Evolutionary conservation across 2,888 invertebrate species (phyloP), one percentile per base, ranked within the genome.

Genomic region (Callosobruchus maculatus): DNA sequence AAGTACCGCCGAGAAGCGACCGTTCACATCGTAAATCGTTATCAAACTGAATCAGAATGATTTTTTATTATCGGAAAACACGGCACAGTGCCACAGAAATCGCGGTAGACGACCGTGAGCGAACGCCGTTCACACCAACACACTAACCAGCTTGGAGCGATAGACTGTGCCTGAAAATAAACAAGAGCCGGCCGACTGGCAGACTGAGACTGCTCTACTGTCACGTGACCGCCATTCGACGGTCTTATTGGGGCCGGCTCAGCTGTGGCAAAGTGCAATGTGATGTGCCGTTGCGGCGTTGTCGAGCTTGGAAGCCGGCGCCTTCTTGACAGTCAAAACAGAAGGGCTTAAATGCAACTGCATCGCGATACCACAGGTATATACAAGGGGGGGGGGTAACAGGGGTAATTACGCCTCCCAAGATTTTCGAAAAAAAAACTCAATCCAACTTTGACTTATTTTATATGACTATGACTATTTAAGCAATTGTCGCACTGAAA

Each of bases 161-260:
- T 1, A 49, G 49, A 49, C 49, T 13, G 26, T 26, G 49, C 7
- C 81, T 80, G 78, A 81, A 82, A 82, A 82, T 82, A 82, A 82
- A 82, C 80, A 82, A 81, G 74, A 22, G 18, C 68, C 22, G 68
- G 68, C 76, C 77, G 74, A 78, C 78, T 76, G 74, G 77, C 77
- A 77, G 77, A 74, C 76, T 76, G 77, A 74, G 70, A 78, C 80
- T 76, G 80, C 76, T 78, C 77, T 71, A 74, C 66, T 77, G 78
- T 80, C 82, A 82, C 76, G 78, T 82, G 82, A 74, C 75, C 70
- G 71, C 70, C 49, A 13, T 49, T 49, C 49, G 49, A 49, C 13
- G 5, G 49, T 49, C 5, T 75, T 67, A 77, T 79, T 78, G 79
- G 77, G 22, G 67, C 67, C 67, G 49, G 31, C 72, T 71, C 74